Evolutionary conservation across 2,888 invertebrate species (phyloP), one percentile per base, ranked within the genome.

Genomic region (Torymus auratus): DNA sequence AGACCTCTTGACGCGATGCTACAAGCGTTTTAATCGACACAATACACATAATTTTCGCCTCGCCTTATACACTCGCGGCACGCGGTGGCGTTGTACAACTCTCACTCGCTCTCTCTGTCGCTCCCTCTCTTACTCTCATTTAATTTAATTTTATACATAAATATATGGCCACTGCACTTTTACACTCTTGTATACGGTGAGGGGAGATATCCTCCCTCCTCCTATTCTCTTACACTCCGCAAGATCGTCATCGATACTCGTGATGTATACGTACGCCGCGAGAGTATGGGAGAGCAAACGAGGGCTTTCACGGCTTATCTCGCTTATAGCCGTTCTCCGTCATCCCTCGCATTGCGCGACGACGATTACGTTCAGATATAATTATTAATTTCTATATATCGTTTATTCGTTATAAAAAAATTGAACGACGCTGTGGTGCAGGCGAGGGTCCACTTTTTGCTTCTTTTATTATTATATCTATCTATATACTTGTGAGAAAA

Each of bases 161-260:
- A 78, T 78, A 82, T 78, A 81, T 82, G 81, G 78, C 78, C 81
- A 70, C 74, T 75, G 41, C 75, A 71, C 78, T 78, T 64, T 64
- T 65, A 78, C 65, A 81, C 28, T 65, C 60, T 50, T 14, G 20
- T 60, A 60, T 41, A 41, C 41, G 41, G 7, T 1, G 41, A 41
- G 7, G 41, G 41, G 41, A 41, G 41, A 41, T 7, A 41, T 69
- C 14, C 15, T 60, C 15, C 41, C 7, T 28, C 23, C 60, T 14
- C 61, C 52, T 23, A 11, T 61, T 60, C 60, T 53, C 60, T 23
- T 12, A 41, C 56, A 17, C 12, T 17, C 13, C 28, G 15, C 28
- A 23, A 28, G 3, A 28, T 15, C 61, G 23, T 15, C 64, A n/a
- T 64, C 64, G 50, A 10, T 41, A 55, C n/a, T 74, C 28, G 20